Evolutionary conservation across 2,113 vertebrate genomes (phyloP), one percentile per base, ranked within the genome.

Genomic region (Engraulis encrasicolus): DNA sequence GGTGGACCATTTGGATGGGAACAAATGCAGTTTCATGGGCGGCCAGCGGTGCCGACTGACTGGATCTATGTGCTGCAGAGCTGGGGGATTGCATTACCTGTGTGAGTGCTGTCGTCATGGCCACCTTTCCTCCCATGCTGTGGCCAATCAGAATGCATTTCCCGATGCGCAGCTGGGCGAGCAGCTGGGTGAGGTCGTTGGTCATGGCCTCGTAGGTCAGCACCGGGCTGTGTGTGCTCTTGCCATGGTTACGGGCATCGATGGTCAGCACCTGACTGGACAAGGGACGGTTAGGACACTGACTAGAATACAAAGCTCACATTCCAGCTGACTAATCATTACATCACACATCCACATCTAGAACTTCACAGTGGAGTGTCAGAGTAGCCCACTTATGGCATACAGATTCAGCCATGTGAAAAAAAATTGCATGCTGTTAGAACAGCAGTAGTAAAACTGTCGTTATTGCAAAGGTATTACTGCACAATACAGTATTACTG

Each of bases 101-200:
- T 0, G 95, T 95, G 82, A 99, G 91, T 6, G 98, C 96, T 6
- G 97, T 90, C 0, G 93, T 90, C 98, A 99, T 99, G 86, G 98
- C 98, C 0, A 97, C 97, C 88, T 97, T 99, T 78, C 98, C 98
- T n/a, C 98, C 98, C 98, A 99, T 99, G 93, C 98, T 99, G 92
- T 99, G 98, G 36, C 98, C 98, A 50, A 99, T 85, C 1, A 99
- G 92, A 90, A 98, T 91, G 18, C 97, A 98, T 89, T 95, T 96
- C 48, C 88, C 85, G 31, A 99, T 95, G 84, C 83, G 95, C 86
- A 99, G 93, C 91, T 91, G 93, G 61, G 74, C 77, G 38, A 99
- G 94, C 27, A 99, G 95, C 48, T 95, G 93, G 83, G 94, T 96
- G 78, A 99, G 87, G 0, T 99, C 98, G 7, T 85, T 80, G 40